Base-by-base conservation (phyloP, 2,113 vertebrate genomes). In the Stomatorhinus ivindoensis region DNA sequence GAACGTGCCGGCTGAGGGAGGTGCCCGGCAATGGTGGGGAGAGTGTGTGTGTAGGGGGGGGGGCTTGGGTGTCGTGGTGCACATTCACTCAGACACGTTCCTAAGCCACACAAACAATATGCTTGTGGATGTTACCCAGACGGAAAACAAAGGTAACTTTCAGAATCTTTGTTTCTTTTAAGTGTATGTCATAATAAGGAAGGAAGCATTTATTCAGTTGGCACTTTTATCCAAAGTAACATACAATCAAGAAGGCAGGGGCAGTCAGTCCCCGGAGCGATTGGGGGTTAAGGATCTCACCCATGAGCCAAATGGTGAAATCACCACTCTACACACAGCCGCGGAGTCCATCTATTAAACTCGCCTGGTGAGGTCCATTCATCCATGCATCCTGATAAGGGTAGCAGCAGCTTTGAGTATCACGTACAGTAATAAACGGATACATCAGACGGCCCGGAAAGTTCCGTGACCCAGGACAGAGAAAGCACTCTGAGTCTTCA, bases 1-100 rank as follows among this genome's bases (percentile, higher is more conserved):
- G 83, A 73, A 86, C 5, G 47, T 50, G 84, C 82, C 88, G 83
- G 88, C 73, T 44, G 76, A 58, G 76, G 35, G 24, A 65, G 51
- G 88, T 13, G 39, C 19, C 44, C 73, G 2, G 47, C 9, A 46
- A 46, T 17, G 9, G 31, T 42, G 35, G 69, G 39, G 46, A 11
- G 27, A 42, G 80, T 7, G 39, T 47, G 44, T 47, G 83, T 27
- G 84, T 31, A 24, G 4, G 47, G 15, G n/a, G 27, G 4, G 11
- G 85, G 24, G 24, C 27, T 15, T 2, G 85, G 46, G 85, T 53
- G 48, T 42, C 19, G 35, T 21, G 82, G 24, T n/a, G 44, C 61
- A 31, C 61, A 27, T 35, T 51, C 24, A 53, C 10, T 39, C n/a
- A 86, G 85, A 50, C 39, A n/a, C 11, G 35, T 83, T 46, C 35